Evolutionary conservation across 2,888 invertebrate genomes (phyloP), one percentile per base, ranked within the genome.

Genomic region (Leucoma salicis): DNA sequence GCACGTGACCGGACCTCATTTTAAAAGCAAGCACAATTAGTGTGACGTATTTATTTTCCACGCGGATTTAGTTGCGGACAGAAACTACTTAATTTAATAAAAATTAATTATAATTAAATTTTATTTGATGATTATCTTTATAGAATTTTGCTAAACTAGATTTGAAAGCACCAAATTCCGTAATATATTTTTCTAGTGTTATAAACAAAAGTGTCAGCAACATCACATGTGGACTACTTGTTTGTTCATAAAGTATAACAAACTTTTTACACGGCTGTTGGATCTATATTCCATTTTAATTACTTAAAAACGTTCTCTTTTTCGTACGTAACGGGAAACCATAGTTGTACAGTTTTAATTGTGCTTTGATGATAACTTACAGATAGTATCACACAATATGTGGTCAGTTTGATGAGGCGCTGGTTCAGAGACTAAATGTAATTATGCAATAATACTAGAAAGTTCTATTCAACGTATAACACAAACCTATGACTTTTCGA

Each of bases 321-420:
- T 78, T 70, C 69, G 74, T 61, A 57, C 39, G 57, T 77, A 78
- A 78, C 78, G 76, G 74, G 64, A 55, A 69, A 60, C 70, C 63
- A 73, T 71, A 59, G 52, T 51, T 65, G 58, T 60, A 63, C 67
- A 63, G 63, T 64, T 67, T 59, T 63, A 65, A 63, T 64, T 61
- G 57, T 59, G 52, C 65, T 62, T 57, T 58, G 54, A 51, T 64
- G 57, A 53, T 42, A 53, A 62, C 55, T 53, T 55, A 54, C 49
- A 53, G 59, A 61, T 59, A 52, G 50, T 50, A 58, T 58, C 54
- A 56, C 39, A 42, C 18, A 13, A n/a, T n/a, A n/a, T n/a, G n/a
- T n/a, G n/a, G n/a, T n/a, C n/a, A n/a, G n/a, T n/a, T n/a, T n/a
- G n/a, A n/a, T n/a, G n/a, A n/a, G n/a, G n/a, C n/a, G n/a, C n/a